Base-by-base conservation (phyloP, 2,888 invertebrate species). In the Dicranocentrus wangi region DNA sequence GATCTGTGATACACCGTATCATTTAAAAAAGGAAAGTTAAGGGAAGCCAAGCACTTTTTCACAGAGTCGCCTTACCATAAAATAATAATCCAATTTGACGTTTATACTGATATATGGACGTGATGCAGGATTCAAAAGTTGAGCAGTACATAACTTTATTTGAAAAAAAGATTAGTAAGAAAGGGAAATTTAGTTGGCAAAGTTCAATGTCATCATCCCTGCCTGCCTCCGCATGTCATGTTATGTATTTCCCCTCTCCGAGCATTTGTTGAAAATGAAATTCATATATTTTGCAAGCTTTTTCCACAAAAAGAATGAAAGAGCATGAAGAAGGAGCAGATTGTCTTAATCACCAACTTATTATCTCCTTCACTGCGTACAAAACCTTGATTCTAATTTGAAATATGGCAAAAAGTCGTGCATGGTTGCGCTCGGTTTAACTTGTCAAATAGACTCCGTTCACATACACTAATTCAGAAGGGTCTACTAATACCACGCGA, bases 381-480 rank as follows among this genome's bases (percentile, higher is more conserved):
- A 23, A 13, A 69, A 47, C n/a, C 13, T 42, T 60, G 28, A 15
- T 17, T 15, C 25, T 27, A 39, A 42, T 53, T 55, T 51, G 19
- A 65, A 73, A 73, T 61, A 63, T 39, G 51, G 72, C 23, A 15
- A 28, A 21, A 42, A 19, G 65, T 25, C 23, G 39, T 47, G 58
- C n/a, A 60, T 77, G 76, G 76, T 17, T 77, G 76, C 76, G 69
- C 76, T 61, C 39, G 42, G 76, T 61, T 77, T 47, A 60, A 63
- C 77, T 77, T 77, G 76, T 69, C 76, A 77, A 69, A 53, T 23
- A 39, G 13, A 39, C 13, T n/a, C n/a, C n/a, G n/a, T n/a, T n/a
- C n/a, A n/a, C n/a, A n/a, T n/a, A n/a, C n/a, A n/a, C n/a, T n/a
- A n/a, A n/a, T n/a, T n/a, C n/a, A n/a, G n/a, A n/a, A n/a, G n/a